phyloP scores from a whole-genome alignment of 2,113 vertebrate species.

The Caranx melampygus region DNA sequence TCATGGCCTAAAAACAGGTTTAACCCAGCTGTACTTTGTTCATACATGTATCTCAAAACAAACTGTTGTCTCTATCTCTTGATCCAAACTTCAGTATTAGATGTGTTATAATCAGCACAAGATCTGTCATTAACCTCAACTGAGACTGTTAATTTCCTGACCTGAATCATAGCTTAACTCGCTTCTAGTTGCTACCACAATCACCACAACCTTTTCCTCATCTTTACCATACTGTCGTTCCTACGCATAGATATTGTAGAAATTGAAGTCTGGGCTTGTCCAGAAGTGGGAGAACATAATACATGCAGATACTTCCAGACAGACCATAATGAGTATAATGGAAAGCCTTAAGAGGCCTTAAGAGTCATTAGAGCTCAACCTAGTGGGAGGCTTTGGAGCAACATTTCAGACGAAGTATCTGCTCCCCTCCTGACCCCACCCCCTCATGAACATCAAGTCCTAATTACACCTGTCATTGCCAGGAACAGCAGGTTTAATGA shows the following conservation, averaged over 20 bases:
- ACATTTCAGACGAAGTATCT: neutral
- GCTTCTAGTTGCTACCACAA: no score
- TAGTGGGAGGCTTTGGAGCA: neutral
- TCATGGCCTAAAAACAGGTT: neutral
- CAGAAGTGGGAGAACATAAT: neutral
- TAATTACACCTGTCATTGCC: conserved; percentile 20
- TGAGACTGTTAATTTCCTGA: neutral
- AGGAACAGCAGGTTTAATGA: conserved; percentile 26
- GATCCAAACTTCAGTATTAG: no score
- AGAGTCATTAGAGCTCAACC: neutral
- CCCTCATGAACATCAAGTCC: conserved; percentile 23
- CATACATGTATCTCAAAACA: neutral
- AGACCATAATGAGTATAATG: neutral
- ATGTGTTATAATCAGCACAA: neutral
- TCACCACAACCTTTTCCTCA: no score
- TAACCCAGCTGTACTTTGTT: neutral
- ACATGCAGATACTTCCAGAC: neutral
- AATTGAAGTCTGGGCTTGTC: neutral
- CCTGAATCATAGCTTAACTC: neutral
- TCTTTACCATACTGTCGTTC: no score
- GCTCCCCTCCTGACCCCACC: no score
- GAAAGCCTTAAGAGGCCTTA: neutral
- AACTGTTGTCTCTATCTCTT: no score
- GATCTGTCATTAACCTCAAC: neutral
- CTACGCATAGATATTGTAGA: no score